Conservation (phyloP, 1,140 invertebrate genomes). For the Apis florea region DNA sequence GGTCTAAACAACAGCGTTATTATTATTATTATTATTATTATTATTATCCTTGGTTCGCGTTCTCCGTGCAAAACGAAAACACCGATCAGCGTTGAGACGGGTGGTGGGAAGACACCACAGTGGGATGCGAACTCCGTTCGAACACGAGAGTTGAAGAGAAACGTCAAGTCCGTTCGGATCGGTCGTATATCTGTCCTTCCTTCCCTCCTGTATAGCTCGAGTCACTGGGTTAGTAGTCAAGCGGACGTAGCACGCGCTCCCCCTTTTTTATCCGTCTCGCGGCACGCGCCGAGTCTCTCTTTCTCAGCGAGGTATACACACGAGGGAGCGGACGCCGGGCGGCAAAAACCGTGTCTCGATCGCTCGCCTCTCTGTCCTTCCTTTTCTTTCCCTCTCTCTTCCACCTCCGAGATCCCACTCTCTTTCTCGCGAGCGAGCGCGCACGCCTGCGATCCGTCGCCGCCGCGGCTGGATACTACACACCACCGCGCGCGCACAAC, state of each 20-base stretch:
- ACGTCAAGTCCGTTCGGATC: conserved; percentile 34
- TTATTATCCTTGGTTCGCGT: no score
- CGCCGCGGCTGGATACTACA: conserved; percentile 23
- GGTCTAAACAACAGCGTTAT: not conserved
- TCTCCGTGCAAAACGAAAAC: not conserved
- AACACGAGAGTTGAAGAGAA: not conserved
- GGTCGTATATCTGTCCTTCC: conserved; percentile 12
- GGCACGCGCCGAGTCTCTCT: conserved; percentile 50
- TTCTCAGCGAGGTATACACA: conserved; percentile 44
- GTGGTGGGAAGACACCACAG: not conserved
- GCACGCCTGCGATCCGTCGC: conserved; percentile 41
- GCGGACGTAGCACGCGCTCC: conserved; percentile 48
- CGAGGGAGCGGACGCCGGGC: conserved; percentile 53
- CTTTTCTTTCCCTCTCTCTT: conserved; percentile 25
- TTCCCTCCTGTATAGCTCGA: conserved; percentile 13
- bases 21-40: no score
- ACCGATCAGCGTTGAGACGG: not conserved
- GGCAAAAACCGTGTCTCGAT: conserved; percentile 51
- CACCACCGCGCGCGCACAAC: conserved; percentile 30
- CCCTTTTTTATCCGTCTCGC: conserved; percentile 50
- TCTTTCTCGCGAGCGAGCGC: conserved; percentile 18
- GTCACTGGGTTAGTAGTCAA: conserved; percentile 54
- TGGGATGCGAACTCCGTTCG: not conserved
- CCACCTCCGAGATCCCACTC: conserved; percentile 32
- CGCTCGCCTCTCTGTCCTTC: conserved; percentile 42